Conservation (phyloP, 2,888 invertebrate species). For the Melikaiella ostensackeni region DNA sequence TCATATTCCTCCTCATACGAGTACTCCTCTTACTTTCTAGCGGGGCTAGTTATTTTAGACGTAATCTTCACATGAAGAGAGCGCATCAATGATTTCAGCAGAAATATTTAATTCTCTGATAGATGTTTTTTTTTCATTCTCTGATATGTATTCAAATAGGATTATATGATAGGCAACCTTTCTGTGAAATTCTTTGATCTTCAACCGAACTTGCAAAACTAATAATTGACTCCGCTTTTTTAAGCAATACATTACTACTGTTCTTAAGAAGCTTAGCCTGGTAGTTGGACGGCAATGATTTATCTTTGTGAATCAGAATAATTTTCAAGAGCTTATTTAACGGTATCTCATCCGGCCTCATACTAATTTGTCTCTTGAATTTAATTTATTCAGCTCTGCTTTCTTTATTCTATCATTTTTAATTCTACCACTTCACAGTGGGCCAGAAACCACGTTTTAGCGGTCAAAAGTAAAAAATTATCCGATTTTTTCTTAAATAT, state of each 20-base stretch:
- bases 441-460: no score
- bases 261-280: background rate
- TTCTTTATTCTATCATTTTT: background rate
- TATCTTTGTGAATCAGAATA: background rate
- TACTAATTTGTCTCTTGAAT: slow-evolving; percentile 4
- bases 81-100: background rate
- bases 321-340: background rate
- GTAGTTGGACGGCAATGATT: background rate
- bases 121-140: background rate
- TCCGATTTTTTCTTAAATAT: no score
- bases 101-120: background rate
- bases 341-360: background rate
- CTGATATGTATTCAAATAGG: background rate
- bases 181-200: background rate
- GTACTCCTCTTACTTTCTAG: slow-evolving; percentile 12
- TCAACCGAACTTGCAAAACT: background rate
- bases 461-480: no score
- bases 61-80: background rate
- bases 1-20: slow-evolving; percentile 16
- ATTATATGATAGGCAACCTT: no score
- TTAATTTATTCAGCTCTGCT: background rate
- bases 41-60: slow-evolving; percentile 1
- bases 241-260: background rate
- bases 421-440: background rate
- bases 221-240: background rate